These are phyloP conservation scores for Rhopilema esculentum DNA, from an alignment of 30 jellyfish, hydroid and myxozoan genomes.

Conservation along the genomic window DNA sequence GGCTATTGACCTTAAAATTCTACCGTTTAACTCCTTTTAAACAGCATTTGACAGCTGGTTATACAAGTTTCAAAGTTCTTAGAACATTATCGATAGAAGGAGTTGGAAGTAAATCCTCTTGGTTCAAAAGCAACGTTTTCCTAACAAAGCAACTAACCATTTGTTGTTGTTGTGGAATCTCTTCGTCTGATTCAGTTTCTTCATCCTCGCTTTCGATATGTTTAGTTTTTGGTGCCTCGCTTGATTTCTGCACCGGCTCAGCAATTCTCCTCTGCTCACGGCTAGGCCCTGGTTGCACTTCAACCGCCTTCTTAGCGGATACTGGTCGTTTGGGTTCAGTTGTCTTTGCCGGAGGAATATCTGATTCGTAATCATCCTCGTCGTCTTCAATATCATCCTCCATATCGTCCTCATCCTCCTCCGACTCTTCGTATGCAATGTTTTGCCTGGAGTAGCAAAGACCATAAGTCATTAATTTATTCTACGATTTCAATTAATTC, in stretches of 20 bases:
- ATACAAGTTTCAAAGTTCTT: background rate
- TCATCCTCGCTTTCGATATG: slow-evolving; percentile 47
- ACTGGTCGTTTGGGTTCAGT: slow-evolving; percentile 23
- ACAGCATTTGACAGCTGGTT: no score
- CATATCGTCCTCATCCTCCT: slow-evolving; percentile 51
- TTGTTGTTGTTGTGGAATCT: slow-evolving; percentile 33
- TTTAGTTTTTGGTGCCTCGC: slow-evolving; percentile 12
- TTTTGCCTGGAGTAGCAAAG: slow-evolving; percentile 28
- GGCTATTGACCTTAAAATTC: no score
- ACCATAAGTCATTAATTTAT: background rate
- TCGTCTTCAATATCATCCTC: slow-evolving; percentile 64
- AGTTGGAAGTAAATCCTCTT: no score
- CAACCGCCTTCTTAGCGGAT: slow-evolving; percentile 49
- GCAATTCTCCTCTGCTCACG: slow-evolving; percentile 31
- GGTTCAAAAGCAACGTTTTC: no score
- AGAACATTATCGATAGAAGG: background rate
- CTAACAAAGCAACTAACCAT: slow-evolving; percentile 12
- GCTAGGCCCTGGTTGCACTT: slow-evolving; percentile 69
- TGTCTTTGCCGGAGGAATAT: slow-evolving; percentile 20
- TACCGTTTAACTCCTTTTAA: no score
- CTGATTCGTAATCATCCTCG: slow-evolving; percentile 64
- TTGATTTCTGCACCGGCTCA: slow-evolving; percentile 42
- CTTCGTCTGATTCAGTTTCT: slow-evolving; percentile 60
- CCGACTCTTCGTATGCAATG: slow-evolving; percentile 60
- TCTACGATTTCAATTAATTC: background rate